These are phyloP conservation scores for Malacoraja senta DNA, from an alignment of 2,797 vertebrate species.

Conservation along the genomic window DNA sequence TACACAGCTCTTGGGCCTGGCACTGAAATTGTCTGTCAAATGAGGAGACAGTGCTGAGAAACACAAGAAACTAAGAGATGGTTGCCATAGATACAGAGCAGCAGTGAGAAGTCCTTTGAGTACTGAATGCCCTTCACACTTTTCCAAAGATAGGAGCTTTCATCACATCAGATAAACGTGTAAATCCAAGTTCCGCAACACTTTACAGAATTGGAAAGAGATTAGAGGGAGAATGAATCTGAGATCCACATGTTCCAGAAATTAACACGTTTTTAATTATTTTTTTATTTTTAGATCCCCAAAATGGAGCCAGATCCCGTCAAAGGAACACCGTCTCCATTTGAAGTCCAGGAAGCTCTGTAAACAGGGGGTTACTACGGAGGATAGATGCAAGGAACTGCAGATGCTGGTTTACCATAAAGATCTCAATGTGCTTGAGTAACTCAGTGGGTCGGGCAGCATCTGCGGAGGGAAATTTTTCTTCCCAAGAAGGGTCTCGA, in stretches of 20 bases:
- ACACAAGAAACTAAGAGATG: slow-evolving; percentile 4
- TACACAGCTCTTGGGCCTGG: not conserved
- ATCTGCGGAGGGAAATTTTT: no score
- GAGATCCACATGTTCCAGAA: not conserved
- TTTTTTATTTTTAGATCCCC: not conserved
- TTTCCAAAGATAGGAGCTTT: slow-evolving; percentile 32
- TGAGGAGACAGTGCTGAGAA: not conserved
- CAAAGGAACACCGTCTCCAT: not conserved
- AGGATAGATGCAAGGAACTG: no score
- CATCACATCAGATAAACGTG: slow-evolving; percentile 28
- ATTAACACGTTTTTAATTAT: not conserved
- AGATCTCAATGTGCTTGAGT: no score
- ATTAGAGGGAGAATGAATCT: not conserved
- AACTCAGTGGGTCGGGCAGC: no score
- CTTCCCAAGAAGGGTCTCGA: no score
- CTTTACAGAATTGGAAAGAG: not conserved
- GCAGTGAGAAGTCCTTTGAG: slow-evolving; percentile 20
- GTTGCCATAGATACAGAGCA: slow-evolving; percentile 33
- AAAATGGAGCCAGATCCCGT: not conserved
- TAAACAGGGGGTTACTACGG: not conserved
- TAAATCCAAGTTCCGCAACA: not conserved
- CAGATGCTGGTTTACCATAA: no score
- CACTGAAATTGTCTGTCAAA: not conserved
- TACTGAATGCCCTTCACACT: slow-evolving; percentile 35
- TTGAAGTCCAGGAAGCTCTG: not conserved